Conservation (phyloP, 2,888 invertebrate genomes). For the Fragum whitleyi region DNA sequence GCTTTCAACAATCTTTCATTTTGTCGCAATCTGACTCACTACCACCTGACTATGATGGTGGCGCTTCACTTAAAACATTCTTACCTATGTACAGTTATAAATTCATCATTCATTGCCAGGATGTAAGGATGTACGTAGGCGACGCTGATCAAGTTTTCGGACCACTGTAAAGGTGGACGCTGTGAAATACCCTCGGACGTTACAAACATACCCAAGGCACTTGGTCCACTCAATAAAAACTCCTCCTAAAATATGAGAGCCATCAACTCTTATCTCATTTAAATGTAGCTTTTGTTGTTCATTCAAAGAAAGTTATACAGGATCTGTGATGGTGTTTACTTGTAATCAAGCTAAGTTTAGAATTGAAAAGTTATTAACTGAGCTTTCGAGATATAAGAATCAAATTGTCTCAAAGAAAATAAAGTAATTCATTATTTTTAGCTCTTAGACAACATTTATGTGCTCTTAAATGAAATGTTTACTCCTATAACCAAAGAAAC, state of each 20-base stretch:
- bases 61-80: conserved; percentile 1
- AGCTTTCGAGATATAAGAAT: no score
- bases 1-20: no score
- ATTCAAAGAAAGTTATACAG: neutral
- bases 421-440: no score
- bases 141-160: conserved; percentile 82
- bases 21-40: no score
- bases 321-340: neutral
- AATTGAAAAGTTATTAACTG: neutral
- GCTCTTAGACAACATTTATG: no score
- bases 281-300: no score
- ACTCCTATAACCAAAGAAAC: no score
- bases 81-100: conserved; percentile 86
- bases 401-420: neutral
- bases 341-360: neutral
- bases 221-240: conserved; percentile 87
- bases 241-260: conserved; percentile 87
- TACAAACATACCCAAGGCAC: conserved; percentile 87
- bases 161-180: conserved; percentile 87
- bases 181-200: conserved; percentile 86
- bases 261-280: neutral
- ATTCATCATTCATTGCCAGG: conserved; percentile 85
- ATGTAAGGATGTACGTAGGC: conserved; percentile 86
- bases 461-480: no score
- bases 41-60: no score